Conservation (phyloP, 23 tunicate genomes). For the Corella eumyota region DNA sequence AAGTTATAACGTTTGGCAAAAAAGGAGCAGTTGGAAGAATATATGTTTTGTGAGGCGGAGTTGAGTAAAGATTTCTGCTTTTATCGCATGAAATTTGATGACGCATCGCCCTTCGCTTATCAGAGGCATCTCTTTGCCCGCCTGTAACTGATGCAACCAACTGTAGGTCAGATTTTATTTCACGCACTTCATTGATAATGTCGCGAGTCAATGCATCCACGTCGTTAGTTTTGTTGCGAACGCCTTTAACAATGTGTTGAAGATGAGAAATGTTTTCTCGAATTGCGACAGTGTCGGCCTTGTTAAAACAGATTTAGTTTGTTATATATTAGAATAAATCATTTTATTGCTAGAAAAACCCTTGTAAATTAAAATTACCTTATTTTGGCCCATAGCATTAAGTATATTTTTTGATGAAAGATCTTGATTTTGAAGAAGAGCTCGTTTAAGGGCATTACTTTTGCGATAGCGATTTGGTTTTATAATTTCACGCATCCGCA, state of each 20-base stretch:
- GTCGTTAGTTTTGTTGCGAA: constrained; percentile 47
- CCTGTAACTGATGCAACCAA: no score
- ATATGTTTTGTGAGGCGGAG: no score
- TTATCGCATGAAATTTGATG: no score
- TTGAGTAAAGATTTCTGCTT: no score
- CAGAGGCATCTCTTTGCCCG: no score
- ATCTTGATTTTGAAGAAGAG: constrained; percentile 41
- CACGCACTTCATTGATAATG: constrained; percentile 16
- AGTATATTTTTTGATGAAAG: constrained; percentile 67
- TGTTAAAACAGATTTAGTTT: background rate
- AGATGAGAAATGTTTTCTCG: constrained; percentile 59
- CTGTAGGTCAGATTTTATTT: no score
- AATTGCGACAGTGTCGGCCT: constrained; percentile 57
- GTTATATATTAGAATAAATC: background rate
- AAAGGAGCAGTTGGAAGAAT: no score
- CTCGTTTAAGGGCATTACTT: constrained; percentile 43
- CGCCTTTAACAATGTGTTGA: constrained; percentile 17
- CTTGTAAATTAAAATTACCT: constrained; percentile 18
- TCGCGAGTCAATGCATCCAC: constrained; percentile 55
- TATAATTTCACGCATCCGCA: constrained; percentile 39
- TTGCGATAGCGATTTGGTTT: constrained; percentile 53
- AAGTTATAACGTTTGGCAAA: no score
- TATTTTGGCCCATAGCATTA: constrained; percentile 47
- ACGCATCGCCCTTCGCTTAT: no score
- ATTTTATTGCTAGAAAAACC: background rate